Base-by-base conservation (phyloP, 2,113 vertebrate genomes). In the Labrus mixtus region DNA sequence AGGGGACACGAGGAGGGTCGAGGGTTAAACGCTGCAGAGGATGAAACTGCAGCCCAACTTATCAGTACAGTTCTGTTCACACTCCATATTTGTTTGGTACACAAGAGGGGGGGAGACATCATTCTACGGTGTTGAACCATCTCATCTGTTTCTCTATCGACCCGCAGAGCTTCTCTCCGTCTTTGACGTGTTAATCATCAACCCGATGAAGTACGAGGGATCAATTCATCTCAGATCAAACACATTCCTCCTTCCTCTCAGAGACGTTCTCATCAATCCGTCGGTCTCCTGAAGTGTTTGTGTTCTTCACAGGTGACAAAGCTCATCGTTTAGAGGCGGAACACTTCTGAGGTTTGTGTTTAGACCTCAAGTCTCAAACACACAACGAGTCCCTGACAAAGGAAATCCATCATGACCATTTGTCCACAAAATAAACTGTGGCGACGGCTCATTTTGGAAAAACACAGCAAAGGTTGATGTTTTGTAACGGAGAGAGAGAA, bases 111-210 rank as follows among this genome's bases (percentile, higher is more conserved):
- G 16, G 9, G 29, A 29, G 13, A 64, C 39, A 50, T 13, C 20
- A 50, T 16, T 61, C 39, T 36, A 23, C 4, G 17, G 17, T 10
- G 67, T 53, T 15, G 60, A 72, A 58, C 17, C 5, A 10, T 0
- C 56, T 77, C 56, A 46, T 68, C n/a, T 71, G 33, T 65, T 69
- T 15, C 66, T 83, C 75, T 65, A 63, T 69, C 55, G 68, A 78
- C 29, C 66, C 45, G 16, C 63, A 0, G 0, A 65, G 16, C 29
- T 48, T 55, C 7, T 29, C 36, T 17, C 17, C 36, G 58, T 58
- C 53, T 62, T 48, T 64, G 8, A 2, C 37, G 2, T 25, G 83
- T 90, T 83, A 83, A 88, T 85, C 60, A 87, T 78, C 50, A 75
- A 56, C 70, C 10, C 2, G 2, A 19, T 10, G 1, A 4, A 0